Conservation (phyloP, 2,113 vertebrate genomes). For the Corydoras sp. region DNA sequence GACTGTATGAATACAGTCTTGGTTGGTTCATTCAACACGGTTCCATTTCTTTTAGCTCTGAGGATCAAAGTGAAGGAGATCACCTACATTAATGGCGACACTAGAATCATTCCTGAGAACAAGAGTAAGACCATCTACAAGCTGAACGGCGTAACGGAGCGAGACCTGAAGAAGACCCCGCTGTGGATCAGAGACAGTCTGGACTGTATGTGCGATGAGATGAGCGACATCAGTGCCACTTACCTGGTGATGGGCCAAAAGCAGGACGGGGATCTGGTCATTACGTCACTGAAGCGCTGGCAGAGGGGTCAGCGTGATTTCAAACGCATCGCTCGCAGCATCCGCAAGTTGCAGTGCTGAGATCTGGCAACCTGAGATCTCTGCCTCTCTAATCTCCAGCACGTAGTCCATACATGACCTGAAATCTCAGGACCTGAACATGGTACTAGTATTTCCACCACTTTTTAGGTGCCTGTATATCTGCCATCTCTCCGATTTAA, state of each 20-base stretch:
- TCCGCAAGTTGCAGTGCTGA: constrained; percentile 95
- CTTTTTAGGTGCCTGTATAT: no score
- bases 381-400: not conserved
- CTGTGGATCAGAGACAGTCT: constrained; percentile 93
- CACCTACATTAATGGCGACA: constrained; percentile 94
- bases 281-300: constrained; percentile 95
- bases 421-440: not conserved
- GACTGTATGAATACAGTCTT: no score
- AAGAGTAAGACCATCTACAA: constrained; percentile 98
- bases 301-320: constrained; percentile 92
- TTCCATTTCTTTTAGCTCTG: constrained; percentile 66
- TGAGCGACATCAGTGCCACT: constrained; percentile 91
- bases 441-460: not conserved
- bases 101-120: constrained; percentile 90
- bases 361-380: constrained; percentile 12
- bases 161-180: constrained; percentile 83
- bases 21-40: no score
- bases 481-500: no score
- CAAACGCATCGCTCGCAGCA: constrained; percentile 93
- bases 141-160: constrained; percentile 86
- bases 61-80: constrained; percentile 99
- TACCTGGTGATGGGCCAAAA: constrained; percentile 98
- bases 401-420: not conserved
- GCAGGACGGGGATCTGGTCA: constrained; percentile 86
- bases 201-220: constrained; percentile 93